Conservation (phyloP, 2,888 invertebrate species). For the Unio pictorum region DNA sequence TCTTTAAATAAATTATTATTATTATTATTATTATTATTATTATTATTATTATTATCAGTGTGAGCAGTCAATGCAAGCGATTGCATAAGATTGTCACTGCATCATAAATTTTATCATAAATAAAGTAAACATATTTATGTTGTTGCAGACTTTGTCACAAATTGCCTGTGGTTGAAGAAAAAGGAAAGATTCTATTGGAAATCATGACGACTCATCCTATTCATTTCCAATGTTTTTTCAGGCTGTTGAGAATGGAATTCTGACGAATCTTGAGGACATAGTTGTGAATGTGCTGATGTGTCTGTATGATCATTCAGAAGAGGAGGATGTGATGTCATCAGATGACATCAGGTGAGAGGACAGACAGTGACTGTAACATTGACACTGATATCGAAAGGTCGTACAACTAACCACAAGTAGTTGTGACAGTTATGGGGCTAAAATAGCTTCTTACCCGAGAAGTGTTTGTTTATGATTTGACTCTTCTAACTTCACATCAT, state of each 20-base stretch:
- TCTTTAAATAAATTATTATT: too few relatives aligned
- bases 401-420: too few relatives aligned
- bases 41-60: too few relatives aligned
- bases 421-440: too few relatives aligned
- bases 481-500: too few relatives aligned
- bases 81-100: too few relatives aligned
- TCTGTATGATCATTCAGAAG: slow-evolving; percentile 41
- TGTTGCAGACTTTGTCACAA: neutral
- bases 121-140: too few relatives aligned
- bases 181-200: neutral
- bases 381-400: neutral
- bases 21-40: too few relatives aligned
- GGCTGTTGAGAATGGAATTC: slow-evolving; percentile 56
- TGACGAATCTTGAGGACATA: slow-evolving; percentile 52
- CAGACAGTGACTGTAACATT: neutral
- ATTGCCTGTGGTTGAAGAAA: neutral
- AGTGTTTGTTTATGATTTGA: too few relatives aligned
- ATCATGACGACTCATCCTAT: neutral
- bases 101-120: too few relatives aligned
- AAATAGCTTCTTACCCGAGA: too few relatives aligned
- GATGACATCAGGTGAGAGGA: slow-evolving; percentile 11
- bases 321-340: slow-evolving; percentile 23
- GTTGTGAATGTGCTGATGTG: slow-evolving; percentile 61
- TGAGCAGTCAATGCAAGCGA: too few relatives aligned
- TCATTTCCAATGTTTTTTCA: slow-evolving; percentile 22